These are phyloP conservation scores for Ganaspis brasiliensis DNA, from an alignment of 2,888 invertebrate species.

Conservation along the genomic window DNA sequence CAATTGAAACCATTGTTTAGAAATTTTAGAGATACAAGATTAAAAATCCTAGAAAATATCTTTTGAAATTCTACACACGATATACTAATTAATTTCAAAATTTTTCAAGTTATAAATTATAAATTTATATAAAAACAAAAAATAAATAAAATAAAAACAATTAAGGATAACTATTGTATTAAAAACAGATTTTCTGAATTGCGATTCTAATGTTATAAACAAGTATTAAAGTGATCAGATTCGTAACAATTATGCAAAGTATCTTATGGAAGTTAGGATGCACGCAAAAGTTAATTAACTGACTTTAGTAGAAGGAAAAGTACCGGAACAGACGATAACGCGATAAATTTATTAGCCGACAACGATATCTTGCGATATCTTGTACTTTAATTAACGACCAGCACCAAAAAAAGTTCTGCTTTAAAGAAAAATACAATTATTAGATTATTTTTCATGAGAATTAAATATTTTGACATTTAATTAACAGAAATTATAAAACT, in stretches of 20 bases:
- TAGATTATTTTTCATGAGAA: too few relatives aligned
- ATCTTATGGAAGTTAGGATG: constrained; percentile 23
- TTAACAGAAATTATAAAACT: too few relatives aligned
- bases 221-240: constrained; percentile 1
- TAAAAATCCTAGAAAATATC: background rate
- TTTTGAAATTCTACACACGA: too few relatives aligned
- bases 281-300: constrained; percentile 43
- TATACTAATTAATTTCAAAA: background rate
- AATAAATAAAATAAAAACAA: too few relatives aligned
- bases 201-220: background rate
- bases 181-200: too few relatives aligned
- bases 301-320: constrained; percentile 28
- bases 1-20: background rate
- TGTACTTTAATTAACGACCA: constrained; percentile 29
- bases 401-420: background rate
- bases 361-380: constrained; percentile 32
- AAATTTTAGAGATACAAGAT: background rate
- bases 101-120: too few relatives aligned
- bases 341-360: constrained; percentile 41
- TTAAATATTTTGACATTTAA: too few relatives aligned
- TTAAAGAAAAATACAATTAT: constrained; percentile 16
- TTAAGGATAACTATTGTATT: too few relatives aligned
- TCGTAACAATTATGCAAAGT: constrained; percentile 24
- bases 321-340: constrained; percentile 39
- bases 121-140: too few relatives aligned